Evolutionary conservation across 2,113 vertebrate genomes (phyloP), one percentile per base, ranked within the genome.

Genomic region (Candoia aspera): DNA sequence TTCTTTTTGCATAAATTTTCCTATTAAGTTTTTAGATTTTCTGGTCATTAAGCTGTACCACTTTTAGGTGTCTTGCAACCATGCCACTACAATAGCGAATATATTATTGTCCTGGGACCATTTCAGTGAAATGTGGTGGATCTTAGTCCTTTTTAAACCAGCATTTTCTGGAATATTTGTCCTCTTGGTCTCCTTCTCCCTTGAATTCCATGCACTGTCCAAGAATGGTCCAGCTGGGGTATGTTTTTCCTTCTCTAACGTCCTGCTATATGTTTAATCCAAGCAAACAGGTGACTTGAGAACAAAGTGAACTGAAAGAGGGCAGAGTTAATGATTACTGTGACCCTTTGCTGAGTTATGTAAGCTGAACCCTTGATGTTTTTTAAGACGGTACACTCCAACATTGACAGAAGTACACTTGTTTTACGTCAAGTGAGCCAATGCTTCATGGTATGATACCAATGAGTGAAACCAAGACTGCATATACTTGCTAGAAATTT

Each of bases 321-420:
- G 87, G 94, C 89, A 84, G 91, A 0, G 90, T 97, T 97, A 97
- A 97, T 97, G 86, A 97, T 97, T 97, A 97, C 94, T 94, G 53
- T 0, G 23, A 92, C 89, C 93, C 68, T 91, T 57, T 37, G 91
- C 90, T 59, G 90, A 62, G 92, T 97, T 97, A 96, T 96, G 96
- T 96, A 96, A 97, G 91, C 49, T 55, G 73, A 84, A 92, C 90
- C 92, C 91, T 95, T 37, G 84, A 83, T 95, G 92, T 96, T 94
- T 93, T 93, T 92, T 91, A 62, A 92, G 91, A 29, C 0, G 0
- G 89, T 90, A 84, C 64, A 88, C 42, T 88, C 46, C 57, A 88
- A 53, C 68, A 10, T 49, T 84, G 73, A 84, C 91, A 64, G 87
- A 60, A 23, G 46, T 60, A 84, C 46, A 37, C 60, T 60, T 37